phyloP scores from a whole-genome alignment of 2,888 invertebrate genomes.

The Hanleya hanleyi region DNA sequence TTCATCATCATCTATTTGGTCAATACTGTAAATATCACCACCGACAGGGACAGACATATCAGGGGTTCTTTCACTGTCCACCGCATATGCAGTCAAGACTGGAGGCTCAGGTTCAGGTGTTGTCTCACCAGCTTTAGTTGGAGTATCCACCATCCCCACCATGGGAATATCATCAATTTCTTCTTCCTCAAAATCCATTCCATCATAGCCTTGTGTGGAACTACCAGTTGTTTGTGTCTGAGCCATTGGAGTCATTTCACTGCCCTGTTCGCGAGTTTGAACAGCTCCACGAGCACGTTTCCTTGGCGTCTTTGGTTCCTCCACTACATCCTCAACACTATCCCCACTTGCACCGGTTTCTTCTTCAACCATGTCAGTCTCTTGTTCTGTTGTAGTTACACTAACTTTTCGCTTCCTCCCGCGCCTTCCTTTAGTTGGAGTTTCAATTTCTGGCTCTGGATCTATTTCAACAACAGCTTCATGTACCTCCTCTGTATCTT shows the following conservation, averaged over 20 bases:
- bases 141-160: neutral
- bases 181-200: conserved; percentile 3
- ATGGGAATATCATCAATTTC: neutral
- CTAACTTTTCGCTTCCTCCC: neutral
- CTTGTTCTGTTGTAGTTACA: neutral
- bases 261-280: neutral
- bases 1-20: conserved; percentile 44
- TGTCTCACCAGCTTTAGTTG: neutral
- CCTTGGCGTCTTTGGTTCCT: neutral
- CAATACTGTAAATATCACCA: conserved; percentile 52
- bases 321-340: neutral
- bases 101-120: neutral
- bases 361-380: neutral
- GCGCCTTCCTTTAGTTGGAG: neutral
- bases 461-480: conserved; percentile 14
- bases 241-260: neutral
- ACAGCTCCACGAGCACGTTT: neutral
- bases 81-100: neutral
- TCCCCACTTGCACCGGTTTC: neutral
- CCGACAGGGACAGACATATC: neutral
- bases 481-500: conserved; percentile 20
- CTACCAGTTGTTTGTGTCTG: neutral
- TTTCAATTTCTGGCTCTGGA: conserved; percentile 20
- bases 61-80: neutral
- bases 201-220: conserved; percentile 6